Percentiles rank a stretch among this genome's conserved stretches.
phyloP scores from a whole-genome alignment of 2,113 vertebrate genomes.

The Ginglymostoma cirratum region DNA sequence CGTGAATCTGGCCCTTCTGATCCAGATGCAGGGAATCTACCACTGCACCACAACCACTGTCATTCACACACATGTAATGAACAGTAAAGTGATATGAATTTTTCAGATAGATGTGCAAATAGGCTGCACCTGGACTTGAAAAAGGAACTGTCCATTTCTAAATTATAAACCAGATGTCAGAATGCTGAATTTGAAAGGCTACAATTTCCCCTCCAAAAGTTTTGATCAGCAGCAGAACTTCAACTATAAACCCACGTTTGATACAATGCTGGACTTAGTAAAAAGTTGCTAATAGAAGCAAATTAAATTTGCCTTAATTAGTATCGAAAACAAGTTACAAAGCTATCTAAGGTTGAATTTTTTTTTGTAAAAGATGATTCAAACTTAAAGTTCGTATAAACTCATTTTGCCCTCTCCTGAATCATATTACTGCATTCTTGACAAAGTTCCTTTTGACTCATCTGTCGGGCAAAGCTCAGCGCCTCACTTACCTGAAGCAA shows the following conservation, averaged over 20 bases:
- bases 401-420: neutral
- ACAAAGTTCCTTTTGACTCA: neutral
- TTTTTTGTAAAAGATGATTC: neutral
- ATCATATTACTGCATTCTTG: neutral
- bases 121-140: too few species aligned
- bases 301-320: neutral
- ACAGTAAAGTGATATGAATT: neutral
- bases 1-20: too few species aligned
- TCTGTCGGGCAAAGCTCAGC: neutral
- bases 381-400: neutral
- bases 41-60: too few species aligned
- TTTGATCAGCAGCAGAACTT: neutral
- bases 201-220: neutral
- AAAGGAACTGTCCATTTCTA: neutral
- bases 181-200: neutral
- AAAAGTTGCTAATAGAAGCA: neutral
- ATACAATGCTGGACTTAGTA: neutral
- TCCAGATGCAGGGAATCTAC: too few species aligned
- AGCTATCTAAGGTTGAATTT: neutral
- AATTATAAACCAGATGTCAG: neutral
- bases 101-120: neutral
- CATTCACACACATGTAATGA: neutral
- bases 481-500: constrained; percentile 61
- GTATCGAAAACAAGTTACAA: neutral
- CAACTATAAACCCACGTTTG: neutral